These are phyloP conservation scores for Agriopis aurantiaria DNA, from an alignment of 2,888 invertebrate species.

Conservation along the genomic window DNA sequence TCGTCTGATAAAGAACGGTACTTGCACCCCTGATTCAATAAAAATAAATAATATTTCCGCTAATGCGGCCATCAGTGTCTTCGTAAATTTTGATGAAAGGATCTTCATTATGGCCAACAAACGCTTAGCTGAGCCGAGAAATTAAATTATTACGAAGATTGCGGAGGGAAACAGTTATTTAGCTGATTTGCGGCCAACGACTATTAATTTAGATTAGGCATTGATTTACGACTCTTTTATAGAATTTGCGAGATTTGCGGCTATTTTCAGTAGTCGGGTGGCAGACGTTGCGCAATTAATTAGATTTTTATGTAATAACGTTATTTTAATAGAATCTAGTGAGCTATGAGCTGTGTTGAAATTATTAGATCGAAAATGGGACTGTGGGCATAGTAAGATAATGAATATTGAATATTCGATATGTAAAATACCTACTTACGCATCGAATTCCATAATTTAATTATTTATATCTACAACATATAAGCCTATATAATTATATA, in stretches of 20 bases:
- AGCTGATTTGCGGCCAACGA: conserved; percentile 23
- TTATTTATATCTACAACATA: no score
- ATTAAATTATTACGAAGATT: conserved; percentile 29
- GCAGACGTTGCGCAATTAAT: conserved; percentile 23
- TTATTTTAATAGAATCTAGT: conserved; percentile 4
- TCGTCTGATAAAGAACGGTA: no score
- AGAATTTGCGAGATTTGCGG: conserved; percentile 29
- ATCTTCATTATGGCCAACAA: conserved; percentile 37
- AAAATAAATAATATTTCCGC: conserved; percentile 26
- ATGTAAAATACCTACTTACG: no score
- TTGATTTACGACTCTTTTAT: conserved; percentile 40
- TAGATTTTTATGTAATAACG: conserved; percentile 12
- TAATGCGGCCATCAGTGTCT: conserved; percentile 55
- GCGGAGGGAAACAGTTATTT: conserved; percentile 21
- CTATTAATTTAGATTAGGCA: conserved; percentile 40
- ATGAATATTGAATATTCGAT: no score
- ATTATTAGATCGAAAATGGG: background rate
- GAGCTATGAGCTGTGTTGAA: background rate
- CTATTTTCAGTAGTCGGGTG: conserved; percentile 21
- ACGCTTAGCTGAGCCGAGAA: conserved; percentile 28
- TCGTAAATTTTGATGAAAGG: conserved; percentile 45
- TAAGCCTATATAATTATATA: no score
- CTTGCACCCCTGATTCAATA: no score
- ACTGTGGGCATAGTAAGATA: background rate
- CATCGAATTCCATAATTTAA: no score